A percentile compares a stretch with the other conserved stretches of the same genome.
These are phyloP conservation scores for Apocrypta bakeri DNA, from an alignment of 1,140 invertebrate genomes.

Conservation along the genomic window DNA sequence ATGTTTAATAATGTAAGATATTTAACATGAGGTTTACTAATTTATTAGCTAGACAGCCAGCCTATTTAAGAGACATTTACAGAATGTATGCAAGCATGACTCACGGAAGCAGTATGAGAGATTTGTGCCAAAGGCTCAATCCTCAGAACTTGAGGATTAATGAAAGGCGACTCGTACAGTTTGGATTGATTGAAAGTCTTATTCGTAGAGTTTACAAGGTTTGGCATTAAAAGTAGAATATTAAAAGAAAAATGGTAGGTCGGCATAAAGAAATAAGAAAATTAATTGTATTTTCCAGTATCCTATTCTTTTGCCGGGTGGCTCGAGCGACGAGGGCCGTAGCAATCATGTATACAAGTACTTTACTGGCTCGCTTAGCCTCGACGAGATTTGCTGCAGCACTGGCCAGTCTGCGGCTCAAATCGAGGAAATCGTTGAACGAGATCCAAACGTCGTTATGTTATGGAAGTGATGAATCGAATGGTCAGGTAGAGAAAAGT, in stretches of 20 bases:
- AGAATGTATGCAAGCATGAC: conserved; percentile 88
- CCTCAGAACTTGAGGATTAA: conserved; percentile 85
- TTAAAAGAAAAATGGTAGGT: too few relatives aligned
- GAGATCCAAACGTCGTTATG: conserved; percentile 87
- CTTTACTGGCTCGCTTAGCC: conserved; percentile 87
- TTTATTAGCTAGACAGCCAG: conserved; percentile 70
- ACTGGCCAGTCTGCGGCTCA: conserved; percentile 87
- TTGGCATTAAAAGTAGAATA: background rate
- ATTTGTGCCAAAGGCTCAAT: conserved; percentile 87
- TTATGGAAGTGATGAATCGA: conserved; percentile 83
- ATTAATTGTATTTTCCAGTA: conserved; percentile 56
- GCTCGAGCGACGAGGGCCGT: conserved; percentile 63
- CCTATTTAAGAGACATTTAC: conserved; percentile 83
- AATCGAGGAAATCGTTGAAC: conserved; percentile 90
- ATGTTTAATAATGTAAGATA: background rate
- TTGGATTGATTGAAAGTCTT: conserved; percentile 90
- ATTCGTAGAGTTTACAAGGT: conserved; percentile 89
- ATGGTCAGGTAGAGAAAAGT: background rate
- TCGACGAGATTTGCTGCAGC: conserved; percentile 93
- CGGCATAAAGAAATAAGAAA: conserved; percentile 33
- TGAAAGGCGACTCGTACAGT: conserved; percentile 91
- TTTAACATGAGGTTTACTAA: conserved; percentile 31
- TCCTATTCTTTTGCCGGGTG: conserved; percentile 73
- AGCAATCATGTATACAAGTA: conserved; percentile 74
- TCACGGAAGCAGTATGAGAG: conserved; percentile 88